phyloP scores from a whole-genome alignment of 2,113 vertebrate species.

The Microtus richardsoni region DNA sequence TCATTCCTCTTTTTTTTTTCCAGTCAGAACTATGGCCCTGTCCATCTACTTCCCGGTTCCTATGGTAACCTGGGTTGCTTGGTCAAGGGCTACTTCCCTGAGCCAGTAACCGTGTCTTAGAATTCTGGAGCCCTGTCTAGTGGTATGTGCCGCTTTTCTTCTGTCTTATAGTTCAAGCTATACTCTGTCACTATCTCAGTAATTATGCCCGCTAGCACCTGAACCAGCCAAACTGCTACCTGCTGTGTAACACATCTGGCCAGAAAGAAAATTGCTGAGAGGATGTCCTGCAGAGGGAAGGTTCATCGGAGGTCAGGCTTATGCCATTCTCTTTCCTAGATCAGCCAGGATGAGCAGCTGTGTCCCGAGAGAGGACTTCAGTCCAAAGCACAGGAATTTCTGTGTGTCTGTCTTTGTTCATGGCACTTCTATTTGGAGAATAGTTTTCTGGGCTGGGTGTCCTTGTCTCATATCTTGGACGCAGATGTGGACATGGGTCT shows the following conservation, averaged over 20 bases:
- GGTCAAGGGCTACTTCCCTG: slow-evolving; percentile 59
- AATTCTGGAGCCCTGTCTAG: slow-evolving; percentile 3
- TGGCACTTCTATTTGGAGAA: not conserved
- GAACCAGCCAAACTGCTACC: not conserved
- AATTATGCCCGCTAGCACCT: not conserved
- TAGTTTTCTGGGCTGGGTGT: not conserved
- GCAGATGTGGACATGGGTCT: accelerated
- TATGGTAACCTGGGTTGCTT: slow-evolving; percentile 8
- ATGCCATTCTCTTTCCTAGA: not conserved
- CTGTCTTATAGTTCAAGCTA: not conserved
- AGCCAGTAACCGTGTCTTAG: slow-evolving; percentile 26
- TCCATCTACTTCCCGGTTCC: slow-evolving; percentile 12
- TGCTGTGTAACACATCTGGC: slow-evolving; percentile 45
- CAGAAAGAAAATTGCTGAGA: not conserved
- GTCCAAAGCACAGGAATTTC: no score
- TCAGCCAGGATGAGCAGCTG: not conserved
- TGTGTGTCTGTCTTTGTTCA: not conserved
- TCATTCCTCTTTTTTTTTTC: no score
- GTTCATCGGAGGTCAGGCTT: no score
- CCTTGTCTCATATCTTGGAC: not conserved
- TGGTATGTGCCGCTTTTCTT: accelerated
- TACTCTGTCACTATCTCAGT: slow-evolving; percentile 50
- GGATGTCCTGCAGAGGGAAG: accelerated
- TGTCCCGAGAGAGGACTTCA: not conserved
- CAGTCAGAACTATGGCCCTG: not conserved